Conservation (phyloP, 2,113 vertebrate genomes). For the Lophotis ruficrista region DNA sequence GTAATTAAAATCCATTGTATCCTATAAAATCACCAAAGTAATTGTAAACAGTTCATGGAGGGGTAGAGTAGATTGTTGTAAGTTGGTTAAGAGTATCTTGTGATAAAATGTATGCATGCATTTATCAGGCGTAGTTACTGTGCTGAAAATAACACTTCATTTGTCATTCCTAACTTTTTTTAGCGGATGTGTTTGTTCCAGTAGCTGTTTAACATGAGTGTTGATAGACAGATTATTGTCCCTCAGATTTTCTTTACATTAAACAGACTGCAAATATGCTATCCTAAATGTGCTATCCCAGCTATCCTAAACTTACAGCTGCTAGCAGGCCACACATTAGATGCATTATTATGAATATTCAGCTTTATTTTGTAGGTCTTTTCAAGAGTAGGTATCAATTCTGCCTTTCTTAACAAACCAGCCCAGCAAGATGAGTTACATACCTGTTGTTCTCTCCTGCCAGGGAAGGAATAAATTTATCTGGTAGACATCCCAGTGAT, state of each 20-base stretch:
- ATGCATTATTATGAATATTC: background rate
- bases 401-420: background rate
- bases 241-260: background rate
- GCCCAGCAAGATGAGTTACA: background rate
- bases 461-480: background rate
- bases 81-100: background rate
- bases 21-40: background rate
- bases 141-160: background rate
- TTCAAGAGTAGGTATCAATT: background rate
- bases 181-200: background rate
- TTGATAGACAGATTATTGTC: background rate
- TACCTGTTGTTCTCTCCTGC: background rate
- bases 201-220: background rate
- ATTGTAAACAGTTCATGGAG: background rate
- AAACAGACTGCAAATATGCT: background rate
- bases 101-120: background rate
- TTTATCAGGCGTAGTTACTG: background rate
- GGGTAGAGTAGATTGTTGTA: background rate
- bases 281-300: background rate
- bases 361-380: background rate
- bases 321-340: background rate
- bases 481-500: background rate
- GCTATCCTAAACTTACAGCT: background rate
- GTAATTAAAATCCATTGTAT: background rate
- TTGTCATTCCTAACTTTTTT: background rate